phyloP scores from a whole-genome alignment of 2,113 vertebrate genomes.

The Agapornis roseicollis region DNA sequence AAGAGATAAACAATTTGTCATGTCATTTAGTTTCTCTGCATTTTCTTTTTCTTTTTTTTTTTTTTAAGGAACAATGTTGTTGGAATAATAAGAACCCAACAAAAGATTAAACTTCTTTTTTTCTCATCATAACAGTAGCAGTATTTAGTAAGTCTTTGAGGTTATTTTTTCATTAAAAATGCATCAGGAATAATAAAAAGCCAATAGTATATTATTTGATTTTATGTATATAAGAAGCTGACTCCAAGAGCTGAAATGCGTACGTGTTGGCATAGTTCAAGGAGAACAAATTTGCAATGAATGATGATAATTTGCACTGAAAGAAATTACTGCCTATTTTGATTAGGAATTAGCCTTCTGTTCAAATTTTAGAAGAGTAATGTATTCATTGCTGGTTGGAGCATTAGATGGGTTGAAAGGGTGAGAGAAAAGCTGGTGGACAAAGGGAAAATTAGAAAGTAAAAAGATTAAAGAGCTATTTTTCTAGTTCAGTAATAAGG shows the following conservation, averaged over 20 bases:
- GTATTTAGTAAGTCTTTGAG: not conserved
- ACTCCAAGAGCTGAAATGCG: conserved; percentile 39
- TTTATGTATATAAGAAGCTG: not conserved
- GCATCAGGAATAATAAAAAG: conserved; percentile 4
- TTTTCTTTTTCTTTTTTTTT: not conserved
- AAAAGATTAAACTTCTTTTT: not conserved
- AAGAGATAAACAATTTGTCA: conserved; percentile 31
- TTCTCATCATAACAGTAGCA: not conserved
- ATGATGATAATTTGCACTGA: conserved; percentile 71
- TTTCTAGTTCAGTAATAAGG: not conserved
- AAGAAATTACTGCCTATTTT: conserved; percentile 76
- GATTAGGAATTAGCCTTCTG: conserved; percentile 75
- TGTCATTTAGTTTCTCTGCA: not conserved
- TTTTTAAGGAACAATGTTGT: not conserved
- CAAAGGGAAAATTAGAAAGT: conserved; percentile 47
- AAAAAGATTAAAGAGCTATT: conserved; percentile 16
- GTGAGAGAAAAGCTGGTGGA: conserved; percentile 32
- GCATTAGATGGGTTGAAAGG: conserved; percentile 39
- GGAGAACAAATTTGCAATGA: conserved; percentile 74
- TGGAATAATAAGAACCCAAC: not conserved
- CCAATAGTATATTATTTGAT: conserved; percentile 13
- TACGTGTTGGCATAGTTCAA: conserved; percentile 60
- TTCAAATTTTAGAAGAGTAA: conserved; percentile 67
- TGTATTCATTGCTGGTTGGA: conserved; percentile 62
- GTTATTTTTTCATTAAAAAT: not conserved